Percentiles rank a stretch among this genome's conserved stretches.
These are phyloP conservation scores for Piprites chloris DNA, from an alignment of 2,113 vertebrate species.

Conservation along the genomic window DNA sequence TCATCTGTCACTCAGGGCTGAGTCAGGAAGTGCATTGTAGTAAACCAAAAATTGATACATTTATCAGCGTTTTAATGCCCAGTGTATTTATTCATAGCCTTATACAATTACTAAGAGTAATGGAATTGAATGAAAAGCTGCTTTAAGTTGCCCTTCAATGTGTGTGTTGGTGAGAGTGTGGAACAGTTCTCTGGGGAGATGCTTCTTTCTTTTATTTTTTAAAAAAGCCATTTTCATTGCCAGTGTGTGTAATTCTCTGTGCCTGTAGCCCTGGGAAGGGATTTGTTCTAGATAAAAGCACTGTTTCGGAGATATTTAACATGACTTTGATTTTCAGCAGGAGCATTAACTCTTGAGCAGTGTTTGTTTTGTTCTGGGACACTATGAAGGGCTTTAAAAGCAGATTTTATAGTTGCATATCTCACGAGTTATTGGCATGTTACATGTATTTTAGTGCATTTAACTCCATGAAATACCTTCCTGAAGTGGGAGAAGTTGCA, in stretches of 20 bases:
- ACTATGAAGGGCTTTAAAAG: neutral
- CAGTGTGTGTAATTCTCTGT: neutral
- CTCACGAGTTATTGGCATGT: neutral
- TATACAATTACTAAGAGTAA: neutral
- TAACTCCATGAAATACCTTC: neutral
- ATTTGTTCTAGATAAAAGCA: neutral
- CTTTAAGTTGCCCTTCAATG: neutral
- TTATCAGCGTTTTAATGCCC: neutral
- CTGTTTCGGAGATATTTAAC: neutral
- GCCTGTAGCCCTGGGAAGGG: neutral
- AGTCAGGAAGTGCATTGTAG: neutral
- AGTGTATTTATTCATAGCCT: neutral
- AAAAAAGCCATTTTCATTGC: neutral
- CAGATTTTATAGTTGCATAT: neutral
- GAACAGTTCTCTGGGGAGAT: neutral
- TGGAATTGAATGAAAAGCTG: neutral
- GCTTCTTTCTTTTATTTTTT: neutral
- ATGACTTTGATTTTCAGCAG: neutral
- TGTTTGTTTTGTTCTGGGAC: neutral
- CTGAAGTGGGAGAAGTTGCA: neutral
- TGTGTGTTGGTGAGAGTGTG: neutral
- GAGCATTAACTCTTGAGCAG: neutral
- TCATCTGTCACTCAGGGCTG: constrained; percentile 10
- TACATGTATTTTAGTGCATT: neutral
- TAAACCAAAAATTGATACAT: neutral